Evolutionary conservation across 1,140 invertebrate genomes (phyloP).

Genomic region (Drosophila aff.): DNA sequence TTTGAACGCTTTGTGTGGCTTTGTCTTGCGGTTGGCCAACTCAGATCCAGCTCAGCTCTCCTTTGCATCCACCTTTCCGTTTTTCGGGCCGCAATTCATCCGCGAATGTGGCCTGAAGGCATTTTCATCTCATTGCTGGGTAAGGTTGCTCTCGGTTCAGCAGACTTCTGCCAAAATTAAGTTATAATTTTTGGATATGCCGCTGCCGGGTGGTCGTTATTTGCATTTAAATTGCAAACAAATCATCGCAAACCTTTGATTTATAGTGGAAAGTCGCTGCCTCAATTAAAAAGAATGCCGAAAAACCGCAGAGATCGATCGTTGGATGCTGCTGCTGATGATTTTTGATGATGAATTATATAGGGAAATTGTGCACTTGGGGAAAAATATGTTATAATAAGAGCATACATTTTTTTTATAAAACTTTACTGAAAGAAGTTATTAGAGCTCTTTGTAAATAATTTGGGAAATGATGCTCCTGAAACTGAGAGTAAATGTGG

Average conservation of each 20-base stretch:
- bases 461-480: no score
- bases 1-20: slow-evolving; percentile 70
- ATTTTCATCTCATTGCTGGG: slow-evolving; percentile 52
- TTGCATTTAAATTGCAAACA: slow-evolving; percentile 83
- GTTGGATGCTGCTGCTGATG: neutral
- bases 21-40: slow-evolving; percentile 53
- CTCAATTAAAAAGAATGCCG: slow-evolving; percentile 64
- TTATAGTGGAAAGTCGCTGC: slow-evolving; percentile 68
- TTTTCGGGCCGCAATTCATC: slow-evolving; percentile 48
- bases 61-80: neutral
- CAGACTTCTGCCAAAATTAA: slow-evolving; percentile 71
- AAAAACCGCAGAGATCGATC: slow-evolving; percentile 30
- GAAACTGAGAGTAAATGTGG: neutral
- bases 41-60: neutral
- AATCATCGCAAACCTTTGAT: slow-evolving; percentile 74
- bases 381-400: neutral
- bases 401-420: no score
- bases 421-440: rapidly evolving
- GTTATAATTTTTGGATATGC: slow-evolving; percentile 76
- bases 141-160: slow-evolving; percentile 27
- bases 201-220: slow-evolving; percentile 71
- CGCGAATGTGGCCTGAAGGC: slow-evolving; percentile 48
- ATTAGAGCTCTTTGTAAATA: no score
- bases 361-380: slow-evolving; percentile 14
- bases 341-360: slow-evolving; percentile 22